Conservation (phyloP, 2,113 vertebrate species). For the Plectropomus leopardus region DNA sequence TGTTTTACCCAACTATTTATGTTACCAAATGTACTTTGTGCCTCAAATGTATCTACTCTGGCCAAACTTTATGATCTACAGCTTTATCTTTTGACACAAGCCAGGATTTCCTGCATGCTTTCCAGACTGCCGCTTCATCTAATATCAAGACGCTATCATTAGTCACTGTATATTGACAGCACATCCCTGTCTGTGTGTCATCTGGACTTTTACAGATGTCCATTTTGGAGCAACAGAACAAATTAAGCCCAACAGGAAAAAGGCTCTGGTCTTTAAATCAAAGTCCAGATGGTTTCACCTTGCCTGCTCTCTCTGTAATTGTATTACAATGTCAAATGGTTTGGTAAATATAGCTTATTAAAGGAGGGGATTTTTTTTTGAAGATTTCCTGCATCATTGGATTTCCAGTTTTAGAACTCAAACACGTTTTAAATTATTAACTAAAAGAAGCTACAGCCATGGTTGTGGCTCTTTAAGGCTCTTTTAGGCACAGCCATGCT, state of each 20-base stretch:
- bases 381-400: background rate
- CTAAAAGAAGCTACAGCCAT: background rate
- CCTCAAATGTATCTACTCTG: background rate
- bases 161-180: slow-evolving; percentile 31
- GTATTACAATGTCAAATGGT: slow-evolving; percentile 40
- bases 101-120: slow-evolving; percentile 5
- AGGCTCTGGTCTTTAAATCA: slow-evolving; percentile 47
- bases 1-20: background rate
- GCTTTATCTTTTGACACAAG: slow-evolving; percentile 14
- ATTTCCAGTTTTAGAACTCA: background rate
- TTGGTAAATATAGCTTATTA: too few species aligned
- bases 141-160: slow-evolving; percentile 33
- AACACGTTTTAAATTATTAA: background rate
- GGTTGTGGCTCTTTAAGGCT: too few species aligned
- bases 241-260: slow-evolving; percentile 14
- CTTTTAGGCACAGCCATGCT: too few species aligned
- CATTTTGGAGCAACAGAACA: slow-evolving; percentile 24
- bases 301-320: slow-evolving; percentile 30
- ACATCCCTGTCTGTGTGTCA: slow-evolving; percentile 26
- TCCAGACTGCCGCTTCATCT: slow-evolving; percentile 9
- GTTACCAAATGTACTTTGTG: slow-evolving; percentile 2
- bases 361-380: background rate
- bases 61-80: slow-evolving; percentile 1
- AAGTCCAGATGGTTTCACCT: slow-evolving; percentile 49
- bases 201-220: background rate